Base-by-base conservation (phyloP, 2,888 invertebrate genomes). In the Epinotia ramella region DNA sequence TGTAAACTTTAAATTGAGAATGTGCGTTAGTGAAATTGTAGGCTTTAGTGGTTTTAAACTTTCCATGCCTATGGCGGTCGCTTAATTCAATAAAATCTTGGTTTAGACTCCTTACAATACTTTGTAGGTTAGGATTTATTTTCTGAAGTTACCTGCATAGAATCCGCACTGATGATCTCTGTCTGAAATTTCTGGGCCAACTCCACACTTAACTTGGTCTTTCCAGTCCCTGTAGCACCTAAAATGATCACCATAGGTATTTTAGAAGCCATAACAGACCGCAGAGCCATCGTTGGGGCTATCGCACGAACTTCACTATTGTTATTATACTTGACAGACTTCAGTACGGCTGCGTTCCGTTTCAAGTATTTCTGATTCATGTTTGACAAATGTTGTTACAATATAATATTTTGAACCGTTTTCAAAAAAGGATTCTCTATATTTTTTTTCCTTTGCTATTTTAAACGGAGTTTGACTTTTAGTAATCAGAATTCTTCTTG, bases 131-230 rank as follows among this genome's bases (percentile, higher is more conserved):
- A 92, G 80, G 79, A 82, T 65, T 78, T 33, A 2, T 18, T 68
- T 46, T 12, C 1, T 11, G 7, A n/a, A 83, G 86, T 82, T 87
- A 98, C 98, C 96, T 99, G 99, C 99, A 99, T 99, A 24, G 99
- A 99, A 96, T 99, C 99, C 0, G 99, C 99, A 86, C 99, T 99
- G 77, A 99, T 97, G 76, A 99, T 97, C 95, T 99, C 99, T 40
- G 98, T 97, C 80, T 95, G 95, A 89, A 97, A 98, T 86, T 95
- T 96, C 84, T 96, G 96, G 0, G 99, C 99, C 79, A 99, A 94
- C 94, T 99, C 98, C 76, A 99, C 95, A 75, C 98, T 97, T 81
- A 99, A 94, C 92, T 99, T 99, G 1, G 99, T 99, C 95, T 99
- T 99, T 74, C 99, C 99, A 7, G 98, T 97, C 12, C 99, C 99